Evolutionary conservation across 1,140 invertebrate genomes (phyloP).

Genomic region (Cyphomyrmex costatus): DNA sequence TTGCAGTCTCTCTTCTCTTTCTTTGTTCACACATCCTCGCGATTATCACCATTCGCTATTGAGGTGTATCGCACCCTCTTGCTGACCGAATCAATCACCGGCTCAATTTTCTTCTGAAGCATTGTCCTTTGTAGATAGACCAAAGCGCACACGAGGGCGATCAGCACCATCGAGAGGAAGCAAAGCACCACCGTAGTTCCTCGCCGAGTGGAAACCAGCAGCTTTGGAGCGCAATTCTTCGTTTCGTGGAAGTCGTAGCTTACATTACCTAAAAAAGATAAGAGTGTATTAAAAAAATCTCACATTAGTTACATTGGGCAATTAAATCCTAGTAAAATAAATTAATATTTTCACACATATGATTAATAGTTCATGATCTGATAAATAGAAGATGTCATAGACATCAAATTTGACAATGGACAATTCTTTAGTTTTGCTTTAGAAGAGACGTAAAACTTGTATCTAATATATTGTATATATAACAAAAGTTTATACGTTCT

Average conservation of each 20-base stretch:
- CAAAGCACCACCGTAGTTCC: slow-evolving; percentile 88
- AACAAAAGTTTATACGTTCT: too few relatives aligned
- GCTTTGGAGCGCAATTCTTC: slow-evolving; percentile 76
- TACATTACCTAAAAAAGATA: slow-evolving; percentile 81
- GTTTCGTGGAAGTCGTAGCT: slow-evolving; percentile 75
- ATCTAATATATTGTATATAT: too few relatives aligned
- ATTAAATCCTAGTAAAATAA: too few relatives aligned
- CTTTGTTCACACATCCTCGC: slow-evolving; percentile 79
- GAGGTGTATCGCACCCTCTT: slow-evolving; percentile 92
- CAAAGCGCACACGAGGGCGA: slow-evolving; percentile 87
- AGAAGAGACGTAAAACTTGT: too few relatives aligned
- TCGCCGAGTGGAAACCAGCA: slow-evolving; percentile 80
- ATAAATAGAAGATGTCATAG: too few relatives aligned
- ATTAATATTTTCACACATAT: too few relatives aligned
- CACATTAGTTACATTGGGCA: too few relatives aligned
- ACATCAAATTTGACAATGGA: too few relatives aligned
- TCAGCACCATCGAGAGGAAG: slow-evolving; percentile 87
- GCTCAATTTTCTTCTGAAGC: slow-evolving; percentile 88
- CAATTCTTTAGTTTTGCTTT: too few relatives aligned
- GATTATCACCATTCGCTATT: slow-evolving; percentile 87
- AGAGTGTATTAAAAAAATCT: not conserved
- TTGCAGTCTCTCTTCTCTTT: not conserved
- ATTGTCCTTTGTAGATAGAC: slow-evolving; percentile 89
- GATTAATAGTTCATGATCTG: too few relatives aligned
- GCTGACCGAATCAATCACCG: slow-evolving; percentile 88